Conservation (phyloP, 2,888 invertebrate species). For the Aleiodes testaceus region DNA sequence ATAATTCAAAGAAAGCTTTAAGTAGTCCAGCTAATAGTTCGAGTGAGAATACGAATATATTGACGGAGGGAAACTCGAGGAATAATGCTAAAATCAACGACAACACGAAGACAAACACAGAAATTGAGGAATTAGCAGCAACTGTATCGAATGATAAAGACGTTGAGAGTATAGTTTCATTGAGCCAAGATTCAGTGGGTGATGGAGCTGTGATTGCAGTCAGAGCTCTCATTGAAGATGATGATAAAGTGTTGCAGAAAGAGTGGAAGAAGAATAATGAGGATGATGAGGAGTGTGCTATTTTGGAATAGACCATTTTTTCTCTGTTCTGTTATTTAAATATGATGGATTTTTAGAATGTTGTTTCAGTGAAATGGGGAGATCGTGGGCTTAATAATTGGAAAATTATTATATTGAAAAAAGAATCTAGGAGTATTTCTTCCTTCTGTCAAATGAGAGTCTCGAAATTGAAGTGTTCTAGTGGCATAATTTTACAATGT, state of each 20-base stretch:
- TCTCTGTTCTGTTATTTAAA: background rate
- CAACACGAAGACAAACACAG: background rate
- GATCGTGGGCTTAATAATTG: too few relatives aligned
- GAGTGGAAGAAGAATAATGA: slow-evolving; percentile 45
- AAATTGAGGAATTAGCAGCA: slow-evolving; percentile 1
- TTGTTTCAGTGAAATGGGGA: too few relatives aligned
- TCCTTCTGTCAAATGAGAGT: too few relatives aligned
- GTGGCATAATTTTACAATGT: too few relatives aligned
- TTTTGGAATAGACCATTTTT: slow-evolving; percentile 48
- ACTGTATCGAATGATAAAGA: background rate
- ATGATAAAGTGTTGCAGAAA: slow-evolving; percentile 36
- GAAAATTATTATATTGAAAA: too few relatives aligned
- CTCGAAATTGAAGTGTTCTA: too few relatives aligned
- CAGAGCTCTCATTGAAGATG: slow-evolving; percentile 52
- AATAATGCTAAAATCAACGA: background rate
- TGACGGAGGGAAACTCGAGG: too few relatives aligned
- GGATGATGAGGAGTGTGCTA: slow-evolving; percentile 53
- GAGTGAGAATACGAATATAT: too few relatives aligned
- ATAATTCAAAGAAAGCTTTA: background rate
- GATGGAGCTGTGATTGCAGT: slow-evolving; percentile 52
- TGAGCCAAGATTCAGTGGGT: slow-evolving; percentile 11
- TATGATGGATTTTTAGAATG: too few relatives aligned
- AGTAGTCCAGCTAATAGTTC: too few relatives aligned
- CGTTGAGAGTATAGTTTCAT: slow-evolving; percentile 1
- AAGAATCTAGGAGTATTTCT: too few relatives aligned